phyloP scores from a whole-genome alignment of 2,888 invertebrate genomes.

The Mylabris sibirica region DNA sequence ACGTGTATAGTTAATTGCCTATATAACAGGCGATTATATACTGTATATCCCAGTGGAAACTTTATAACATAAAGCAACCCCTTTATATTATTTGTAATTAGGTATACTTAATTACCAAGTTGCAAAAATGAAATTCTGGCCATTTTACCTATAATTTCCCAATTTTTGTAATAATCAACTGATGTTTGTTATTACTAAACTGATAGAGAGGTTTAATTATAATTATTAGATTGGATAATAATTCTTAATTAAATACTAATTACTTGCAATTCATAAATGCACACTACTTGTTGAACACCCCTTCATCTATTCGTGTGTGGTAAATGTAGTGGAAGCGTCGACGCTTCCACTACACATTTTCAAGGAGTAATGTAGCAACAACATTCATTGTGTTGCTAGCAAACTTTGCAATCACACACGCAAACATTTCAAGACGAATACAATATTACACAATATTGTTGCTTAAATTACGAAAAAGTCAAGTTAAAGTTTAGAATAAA shows the following conservation, averaged over 20 bases:
- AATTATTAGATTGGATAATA: neutral
- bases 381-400: slow-evolving; percentile 26
- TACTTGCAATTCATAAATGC: too few species aligned
- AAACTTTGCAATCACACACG: slow-evolving; percentile 8
- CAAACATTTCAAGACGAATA: neutral
- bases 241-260: too few species aligned
- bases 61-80: too few species aligned
- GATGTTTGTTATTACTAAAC: too few species aligned
- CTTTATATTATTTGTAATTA: too few species aligned
- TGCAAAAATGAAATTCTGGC: too few species aligned
- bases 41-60: neutral
- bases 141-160: too few species aligned
- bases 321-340: slow-evolving; percentile 1
- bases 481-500: neutral
- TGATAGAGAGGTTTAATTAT: too few species aligned
- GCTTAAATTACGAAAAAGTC: slow-evolving; percentile 1
- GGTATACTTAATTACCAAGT: too few species aligned
- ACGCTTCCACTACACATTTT: neutral
- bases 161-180: too few species aligned
- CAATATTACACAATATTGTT: neutral
- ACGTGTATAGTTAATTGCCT: neutral
- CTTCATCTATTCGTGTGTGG: too few species aligned
- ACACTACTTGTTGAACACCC: too few species aligned
- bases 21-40: neutral
- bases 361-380: slow-evolving; percentile 11